Evolutionary conservation across 2,888 invertebrate species (phyloP).

Genomic region (Octonoba sinensis): DNA sequence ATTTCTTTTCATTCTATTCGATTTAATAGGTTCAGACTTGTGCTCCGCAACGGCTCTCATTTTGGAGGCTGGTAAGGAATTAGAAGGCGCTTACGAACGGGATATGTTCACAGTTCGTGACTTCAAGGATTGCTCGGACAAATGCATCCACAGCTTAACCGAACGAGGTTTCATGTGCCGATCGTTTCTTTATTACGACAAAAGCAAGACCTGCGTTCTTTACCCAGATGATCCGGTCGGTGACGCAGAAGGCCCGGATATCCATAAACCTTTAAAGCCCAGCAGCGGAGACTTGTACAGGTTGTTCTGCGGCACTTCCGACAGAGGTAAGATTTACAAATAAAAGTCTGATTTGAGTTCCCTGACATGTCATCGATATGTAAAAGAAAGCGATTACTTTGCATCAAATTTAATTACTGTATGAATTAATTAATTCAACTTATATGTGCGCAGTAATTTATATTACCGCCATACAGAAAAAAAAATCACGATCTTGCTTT

Average conservation of each 20-base stretch:
- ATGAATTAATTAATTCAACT: no score
- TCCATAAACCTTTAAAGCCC: slow-evolving; percentile 58
- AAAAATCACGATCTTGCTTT: no score
- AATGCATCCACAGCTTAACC: slow-evolving; percentile 65
- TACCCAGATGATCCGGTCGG: slow-evolving; percentile 82
- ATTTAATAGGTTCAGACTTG: slow-evolving; percentile 56
- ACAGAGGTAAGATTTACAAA: slow-evolving; percentile 61
- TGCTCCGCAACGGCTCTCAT: slow-evolving; percentile 67
- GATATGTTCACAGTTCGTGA: slow-evolving; percentile 65
- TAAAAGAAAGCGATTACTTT: no score
- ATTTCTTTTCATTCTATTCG: no score
- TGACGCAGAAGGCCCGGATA: slow-evolving; percentile 51
- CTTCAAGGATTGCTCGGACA: slow-evolving; percentile 66
- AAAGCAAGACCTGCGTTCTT: slow-evolving; percentile 87
- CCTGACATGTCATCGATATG: no score
- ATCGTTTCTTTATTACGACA: slow-evolving; percentile 89
- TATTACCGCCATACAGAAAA: no score
- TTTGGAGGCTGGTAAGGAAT: slow-evolving; percentile 66
- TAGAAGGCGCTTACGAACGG: slow-evolving; percentile 66
- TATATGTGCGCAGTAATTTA: no score
- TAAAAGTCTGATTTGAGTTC: no score
- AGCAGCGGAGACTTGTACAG: slow-evolving; percentile 67
- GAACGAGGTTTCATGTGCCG: slow-evolving; percentile 67
- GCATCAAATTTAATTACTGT: no score
- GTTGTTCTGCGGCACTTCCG: slow-evolving; percentile 66